Conservation (phyloP, 2,888 invertebrate genomes). For the Euphydryas editha region DNA sequence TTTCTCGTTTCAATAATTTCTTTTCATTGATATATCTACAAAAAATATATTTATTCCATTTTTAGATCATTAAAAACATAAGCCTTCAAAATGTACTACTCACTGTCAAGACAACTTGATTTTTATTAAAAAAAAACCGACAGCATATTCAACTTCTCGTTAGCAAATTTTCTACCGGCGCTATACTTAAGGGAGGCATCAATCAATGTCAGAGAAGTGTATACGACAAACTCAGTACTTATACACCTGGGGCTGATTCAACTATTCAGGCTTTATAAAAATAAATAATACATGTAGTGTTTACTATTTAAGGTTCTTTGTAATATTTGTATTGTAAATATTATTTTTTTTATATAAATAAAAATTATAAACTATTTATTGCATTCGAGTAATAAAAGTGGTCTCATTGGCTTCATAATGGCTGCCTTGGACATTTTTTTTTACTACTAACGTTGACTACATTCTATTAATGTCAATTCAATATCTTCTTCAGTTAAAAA, state of each 20-base stretch:
- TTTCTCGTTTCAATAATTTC: not conserved
- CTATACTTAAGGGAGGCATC: conserved; percentile 23
- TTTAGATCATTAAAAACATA: not conserved
- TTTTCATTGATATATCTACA: not conserved
- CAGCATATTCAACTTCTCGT: conserved; percentile 10
- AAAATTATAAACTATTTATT: too few relatives aligned
- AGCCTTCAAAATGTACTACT: conserved; percentile 1
- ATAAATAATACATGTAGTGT: too few relatives aligned
- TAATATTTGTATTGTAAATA: too few relatives aligned
- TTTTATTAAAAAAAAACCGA: conserved; percentile 10
- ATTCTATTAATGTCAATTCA: too few relatives aligned
- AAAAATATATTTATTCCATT: not conserved
- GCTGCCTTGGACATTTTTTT: too few relatives aligned
- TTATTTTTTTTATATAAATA: too few relatives aligned
- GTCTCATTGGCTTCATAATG: too few relatives aligned
- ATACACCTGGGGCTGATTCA: conserved; percentile 20
- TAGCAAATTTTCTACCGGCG: conserved; percentile 11
- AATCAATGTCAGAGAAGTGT: conserved; percentile 30
- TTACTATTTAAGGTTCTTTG: too few relatives aligned
- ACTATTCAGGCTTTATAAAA: too few relatives aligned
- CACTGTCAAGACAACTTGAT: conserved; percentile 5
- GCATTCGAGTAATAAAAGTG: too few relatives aligned
- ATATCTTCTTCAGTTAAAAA: too few relatives aligned
- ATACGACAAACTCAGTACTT: conserved; percentile 11
- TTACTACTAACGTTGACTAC: too few relatives aligned